phyloP scores from a whole-genome alignment of 2,797 vertebrate genomes.

The Diglossa cyanea region DNA sequence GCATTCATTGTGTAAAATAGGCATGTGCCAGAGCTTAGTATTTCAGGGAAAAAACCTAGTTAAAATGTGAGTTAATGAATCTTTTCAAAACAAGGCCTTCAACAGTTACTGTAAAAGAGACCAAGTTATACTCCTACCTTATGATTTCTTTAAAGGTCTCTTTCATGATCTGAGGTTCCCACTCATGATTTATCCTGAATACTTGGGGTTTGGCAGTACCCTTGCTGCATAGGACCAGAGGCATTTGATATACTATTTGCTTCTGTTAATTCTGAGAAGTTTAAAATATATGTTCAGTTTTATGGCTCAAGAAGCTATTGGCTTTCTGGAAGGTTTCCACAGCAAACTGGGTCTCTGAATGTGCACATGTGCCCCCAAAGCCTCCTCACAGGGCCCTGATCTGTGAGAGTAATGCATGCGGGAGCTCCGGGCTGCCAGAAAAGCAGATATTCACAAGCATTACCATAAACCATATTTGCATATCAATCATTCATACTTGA shows the following conservation, averaged over 20 bases:
- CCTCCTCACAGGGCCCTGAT: neutral
- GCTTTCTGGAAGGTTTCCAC: constrained; percentile 46
- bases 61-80: neutral
- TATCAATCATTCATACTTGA: constrained; percentile 46
- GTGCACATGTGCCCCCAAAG: neutral
- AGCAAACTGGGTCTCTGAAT: neutral
- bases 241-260: constrained; percentile 4
- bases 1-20: neutral
- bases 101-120: neutral
- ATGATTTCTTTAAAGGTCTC: constrained; percentile 19
- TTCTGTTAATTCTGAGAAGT: neutral
- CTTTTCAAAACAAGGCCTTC: neutral
- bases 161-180: constrained; percentile 15
- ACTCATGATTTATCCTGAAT: constrained; percentile 23
- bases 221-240: neutral
- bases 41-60: neutral
- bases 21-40: neutral
- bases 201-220: constrained; percentile 43
- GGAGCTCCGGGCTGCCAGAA: neutral
- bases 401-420: neutral
- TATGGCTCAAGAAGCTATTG: neutral
- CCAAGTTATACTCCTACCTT: neutral
- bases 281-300: constrained; percentile 24
- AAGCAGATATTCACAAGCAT: neutral
- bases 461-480: constrained; percentile 40